These are phyloP conservation scores for Macroramphosus scolopax DNA, from an alignment of 2,797 vertebrate genomes.

Conservation along the genomic window DNA sequence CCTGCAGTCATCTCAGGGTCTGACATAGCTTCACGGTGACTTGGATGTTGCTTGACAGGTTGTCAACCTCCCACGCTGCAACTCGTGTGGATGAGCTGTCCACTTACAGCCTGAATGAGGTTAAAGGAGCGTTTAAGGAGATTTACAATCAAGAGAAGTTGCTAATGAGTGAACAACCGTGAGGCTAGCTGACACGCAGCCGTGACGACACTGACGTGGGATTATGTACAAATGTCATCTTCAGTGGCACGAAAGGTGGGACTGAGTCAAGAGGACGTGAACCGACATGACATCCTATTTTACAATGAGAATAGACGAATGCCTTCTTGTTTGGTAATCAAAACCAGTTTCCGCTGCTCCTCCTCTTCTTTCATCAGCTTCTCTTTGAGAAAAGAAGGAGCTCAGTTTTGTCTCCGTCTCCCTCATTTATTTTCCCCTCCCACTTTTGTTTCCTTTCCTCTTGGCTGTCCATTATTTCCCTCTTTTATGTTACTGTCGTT, in stretches of 20 bases:
- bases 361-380: too few relatives aligned
- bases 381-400: too few relatives aligned
- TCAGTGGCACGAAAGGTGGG: too few relatives aligned
- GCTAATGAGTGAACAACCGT: conserved; percentile 16
- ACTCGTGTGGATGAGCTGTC: conserved; percentile 18
- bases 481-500: neutral
- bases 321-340: too few relatives aligned
- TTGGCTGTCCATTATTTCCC: neutral
- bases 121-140: conserved; percentile 31
- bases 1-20: neutral
- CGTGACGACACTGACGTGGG: conserved; percentile 11
- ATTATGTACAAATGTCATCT: neutral
- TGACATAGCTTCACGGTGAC: conserved; percentile 5
- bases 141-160: conserved; percentile 25
- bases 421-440: too few relatives aligned
- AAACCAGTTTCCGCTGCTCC: conserved; percentile 1
- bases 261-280: neutral
- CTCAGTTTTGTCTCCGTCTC: too few relatives aligned
- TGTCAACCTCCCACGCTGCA: conserved; percentile 9
- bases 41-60: conserved; percentile 5
- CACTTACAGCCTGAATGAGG: conserved; percentile 21
- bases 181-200: neutral
- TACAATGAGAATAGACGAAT: neutral
- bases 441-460: neutral
- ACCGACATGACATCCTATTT: conserved; percentile 1